phyloP scores from a whole-genome alignment of 2,797 vertebrate species.

The Prionace glauca region DNA sequence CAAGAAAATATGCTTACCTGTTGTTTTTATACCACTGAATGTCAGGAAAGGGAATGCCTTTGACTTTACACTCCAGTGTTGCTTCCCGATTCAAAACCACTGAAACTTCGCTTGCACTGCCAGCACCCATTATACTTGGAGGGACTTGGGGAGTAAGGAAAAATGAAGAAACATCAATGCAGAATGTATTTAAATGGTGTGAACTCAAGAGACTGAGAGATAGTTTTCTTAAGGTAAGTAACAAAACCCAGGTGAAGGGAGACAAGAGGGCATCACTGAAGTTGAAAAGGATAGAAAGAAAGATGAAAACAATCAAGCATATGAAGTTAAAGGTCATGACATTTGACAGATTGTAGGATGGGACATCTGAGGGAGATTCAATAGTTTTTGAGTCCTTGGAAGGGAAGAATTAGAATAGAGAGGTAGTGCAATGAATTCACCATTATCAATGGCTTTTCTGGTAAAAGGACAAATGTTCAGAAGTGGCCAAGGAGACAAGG shows the following conservation, averaged over 20 bases:
- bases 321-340: background rate
- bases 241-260: background rate
- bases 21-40: constrained; percentile 94
- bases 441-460: background rate
- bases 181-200: constrained; percentile 37
- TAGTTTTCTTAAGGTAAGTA: background rate
- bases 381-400: background rate
- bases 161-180: constrained; percentile 44
- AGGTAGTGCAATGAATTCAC: background rate
- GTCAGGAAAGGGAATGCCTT: constrained; percentile 75
- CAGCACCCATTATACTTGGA: constrained; percentile 65
- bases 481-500: background rate
- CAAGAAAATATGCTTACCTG: constrained; percentile 66
- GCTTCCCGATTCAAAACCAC: constrained; percentile 69
- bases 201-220: background rate
- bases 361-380: background rate
- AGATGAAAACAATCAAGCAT: background rate
- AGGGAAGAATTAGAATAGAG: background rate
- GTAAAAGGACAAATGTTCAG: background rate
- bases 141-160: constrained; percentile 63
- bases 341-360: background rate
- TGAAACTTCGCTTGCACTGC: constrained; percentile 59
- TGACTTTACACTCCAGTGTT: constrained; percentile 75
- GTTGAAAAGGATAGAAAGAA: background rate
- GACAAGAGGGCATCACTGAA: background rate